Evolutionary conservation across 2,888 invertebrate species (phyloP).

Genomic region (Microdon myrmicae): DNA sequence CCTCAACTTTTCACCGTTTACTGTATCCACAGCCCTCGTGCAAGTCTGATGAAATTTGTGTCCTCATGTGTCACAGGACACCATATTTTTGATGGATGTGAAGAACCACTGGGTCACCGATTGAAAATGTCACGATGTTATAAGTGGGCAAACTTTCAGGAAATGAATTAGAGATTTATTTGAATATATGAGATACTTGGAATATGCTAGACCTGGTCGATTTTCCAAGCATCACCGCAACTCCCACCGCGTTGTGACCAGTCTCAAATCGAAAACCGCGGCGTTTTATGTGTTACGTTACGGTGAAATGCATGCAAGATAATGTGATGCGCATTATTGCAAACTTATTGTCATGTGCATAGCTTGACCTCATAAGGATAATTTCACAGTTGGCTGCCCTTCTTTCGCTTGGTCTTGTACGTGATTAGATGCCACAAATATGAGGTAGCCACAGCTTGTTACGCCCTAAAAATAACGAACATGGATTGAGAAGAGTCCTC

Average conservation of each 20-base stretch:
- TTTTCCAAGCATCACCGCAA: conserved; percentile 23
- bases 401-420: conserved; percentile 34
- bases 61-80: conserved; percentile 31
- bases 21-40: too few species aligned
- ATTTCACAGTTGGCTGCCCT: conserved; percentile 40
- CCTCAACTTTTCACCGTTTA: too few species aligned
- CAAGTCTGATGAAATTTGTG: conserved; percentile 41
- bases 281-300: conserved; percentile 41
- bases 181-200: conserved; percentile 14
- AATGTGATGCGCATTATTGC: conserved; percentile 1
- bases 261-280: conserved; percentile 37
- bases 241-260: conserved; percentile 17
- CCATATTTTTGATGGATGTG: too few species aligned
- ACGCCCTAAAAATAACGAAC: too few species aligned
- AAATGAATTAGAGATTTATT: conserved; percentile 27
- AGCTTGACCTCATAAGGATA: conserved; percentile 41
- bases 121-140: too few species aligned
- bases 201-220: conserved; percentile 11
- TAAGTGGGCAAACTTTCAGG: too few species aligned
- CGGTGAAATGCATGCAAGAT: conserved; percentile 12
- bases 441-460: conserved; percentile 18
- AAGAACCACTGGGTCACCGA: too few species aligned
- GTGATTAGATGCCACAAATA: conserved; percentile 48
- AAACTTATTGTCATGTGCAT: conserved; percentile 24
- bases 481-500: too few species aligned